Conservation (phyloP, 2,888 invertebrate genomes). For the Zele albiditarsus region DNA sequence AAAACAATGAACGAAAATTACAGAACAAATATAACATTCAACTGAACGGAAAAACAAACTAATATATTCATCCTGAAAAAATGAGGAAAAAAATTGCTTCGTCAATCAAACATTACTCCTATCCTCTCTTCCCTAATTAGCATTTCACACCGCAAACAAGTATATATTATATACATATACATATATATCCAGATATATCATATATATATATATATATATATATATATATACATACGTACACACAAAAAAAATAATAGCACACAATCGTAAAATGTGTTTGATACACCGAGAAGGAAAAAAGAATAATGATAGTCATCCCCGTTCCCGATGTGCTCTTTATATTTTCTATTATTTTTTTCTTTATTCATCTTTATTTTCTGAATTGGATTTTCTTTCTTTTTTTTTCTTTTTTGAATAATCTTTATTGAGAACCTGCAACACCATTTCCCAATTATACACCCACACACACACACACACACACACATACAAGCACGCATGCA, state of each 20-base stretch:
- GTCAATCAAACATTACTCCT: not conserved
- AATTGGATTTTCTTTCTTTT: not conserved
- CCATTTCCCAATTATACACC: too few species aligned
- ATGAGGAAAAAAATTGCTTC: not conserved
- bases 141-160: constrained; percentile 5
- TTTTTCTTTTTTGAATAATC: too few species aligned
- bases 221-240: not conserved
- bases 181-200: not conserved
- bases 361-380: not conserved
- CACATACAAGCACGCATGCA: too few species aligned
- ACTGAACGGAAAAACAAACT: not conserved
- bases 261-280: not conserved
- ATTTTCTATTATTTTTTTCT: not conserved
- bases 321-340: not conserved
- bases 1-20: not conserved
- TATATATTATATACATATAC: constrained; percentile 2
- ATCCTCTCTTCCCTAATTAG: not conserved
- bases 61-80: not conserved
- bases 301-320: not conserved
- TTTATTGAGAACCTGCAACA: too few species aligned
- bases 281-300: not conserved
- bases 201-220: constrained; percentile 1
- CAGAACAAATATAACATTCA: too few species aligned
- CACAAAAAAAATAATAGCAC: not conserved
- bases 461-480: too few species aligned